A percentile compares a stretch with the other conserved stretches of the same genome.
phyloP scores from a whole-genome alignment of 1,140 invertebrate genomes.

The Bombus confusus region DNA sequence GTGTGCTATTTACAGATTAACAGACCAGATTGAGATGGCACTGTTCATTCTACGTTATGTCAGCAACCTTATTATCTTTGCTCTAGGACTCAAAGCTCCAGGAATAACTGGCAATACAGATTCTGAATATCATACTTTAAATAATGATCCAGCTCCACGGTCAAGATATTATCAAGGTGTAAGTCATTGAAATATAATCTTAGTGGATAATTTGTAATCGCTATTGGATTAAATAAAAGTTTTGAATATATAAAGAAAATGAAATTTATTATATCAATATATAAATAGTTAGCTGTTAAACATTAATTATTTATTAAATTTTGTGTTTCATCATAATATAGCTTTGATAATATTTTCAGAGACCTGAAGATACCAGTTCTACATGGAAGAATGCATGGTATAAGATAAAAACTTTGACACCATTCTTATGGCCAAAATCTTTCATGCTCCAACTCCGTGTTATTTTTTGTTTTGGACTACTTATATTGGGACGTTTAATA shows the following conservation, averaged over 20 bases:
- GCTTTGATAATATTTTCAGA: conserved; percentile 74
- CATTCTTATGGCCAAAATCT: conserved; percentile 97
- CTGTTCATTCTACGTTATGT: conserved; percentile 93
- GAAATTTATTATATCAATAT: neutral
- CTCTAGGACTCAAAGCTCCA: conserved; percentile 93
- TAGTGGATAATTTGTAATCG: conserved; percentile 4
- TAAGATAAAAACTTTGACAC: conserved; percentile 91
- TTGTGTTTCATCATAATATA: conserved; percentile 1
- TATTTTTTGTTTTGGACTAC: conserved; percentile 90
- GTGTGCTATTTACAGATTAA: conserved; percentile 84
- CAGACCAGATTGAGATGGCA: conserved; percentile 93
- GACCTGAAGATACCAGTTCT: conserved; percentile 85
- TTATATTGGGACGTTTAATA: conserved; percentile 91
- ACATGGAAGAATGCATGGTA: conserved; percentile 90
- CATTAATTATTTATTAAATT: neutral
- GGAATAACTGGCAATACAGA: conserved; percentile 86
- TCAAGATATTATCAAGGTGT: conserved; percentile 81
- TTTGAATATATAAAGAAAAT: too few relatives aligned
- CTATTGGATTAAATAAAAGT: neutral
- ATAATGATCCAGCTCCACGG: conserved; percentile 81
- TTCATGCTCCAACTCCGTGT: conserved; percentile 91
- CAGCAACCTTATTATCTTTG: conserved; percentile 90
- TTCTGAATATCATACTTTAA: conserved; percentile 85
- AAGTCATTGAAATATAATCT: conserved; percentile 62
- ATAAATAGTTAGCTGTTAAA: neutral